Evolutionary conservation across 2,113 vertebrate genomes (phyloP).

Genomic region (Amblyopsis rosae): DNA sequence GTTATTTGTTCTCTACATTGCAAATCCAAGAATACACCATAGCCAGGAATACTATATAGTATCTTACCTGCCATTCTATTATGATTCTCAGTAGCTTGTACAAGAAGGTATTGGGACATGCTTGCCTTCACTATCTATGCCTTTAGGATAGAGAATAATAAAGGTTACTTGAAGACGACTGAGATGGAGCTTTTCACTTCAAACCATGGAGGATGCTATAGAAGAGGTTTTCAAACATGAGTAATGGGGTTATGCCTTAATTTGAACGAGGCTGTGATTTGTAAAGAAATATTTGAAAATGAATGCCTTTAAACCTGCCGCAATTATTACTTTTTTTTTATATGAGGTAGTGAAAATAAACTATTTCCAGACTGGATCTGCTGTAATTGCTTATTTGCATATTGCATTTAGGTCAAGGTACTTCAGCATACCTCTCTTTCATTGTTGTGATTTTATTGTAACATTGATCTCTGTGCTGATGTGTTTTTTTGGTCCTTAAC

Average conservation of each 20-base stretch:
- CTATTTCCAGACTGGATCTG: slow-evolving; percentile 48
- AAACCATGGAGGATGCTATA: too few relatives aligned
- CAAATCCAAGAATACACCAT: neutral
- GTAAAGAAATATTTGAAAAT: slow-evolving; percentile 29
- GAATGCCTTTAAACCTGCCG: slow-evolving; percentile 19
- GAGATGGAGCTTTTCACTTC: neutral
- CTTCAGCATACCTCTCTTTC: too few relatives aligned
- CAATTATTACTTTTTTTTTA: slow-evolving; percentile 50
- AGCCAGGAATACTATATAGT: neutral
- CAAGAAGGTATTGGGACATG: neutral
- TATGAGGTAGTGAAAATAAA: slow-evolving; percentile 71
- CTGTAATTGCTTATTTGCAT: too few relatives aligned
- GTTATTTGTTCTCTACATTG: neutral
- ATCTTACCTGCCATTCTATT: neutral
- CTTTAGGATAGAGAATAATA: neutral
- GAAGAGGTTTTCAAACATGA: too few relatives aligned
- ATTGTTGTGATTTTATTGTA: too few relatives aligned
- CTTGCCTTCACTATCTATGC: neutral
- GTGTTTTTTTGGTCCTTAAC: too few relatives aligned
- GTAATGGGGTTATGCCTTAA: neutral
- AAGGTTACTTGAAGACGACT: slow-evolving; percentile 13
- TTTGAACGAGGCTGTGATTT: slow-evolving; percentile 30
- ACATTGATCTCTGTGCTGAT: too few relatives aligned
- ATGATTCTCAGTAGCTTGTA: neutral
- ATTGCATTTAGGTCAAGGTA: too few relatives aligned